Evolutionary conservation across 2,797 vertebrate genomes (phyloP), one percentile per base, ranked within the genome.

Genomic region (Chlorospingus flavigularis): DNA sequence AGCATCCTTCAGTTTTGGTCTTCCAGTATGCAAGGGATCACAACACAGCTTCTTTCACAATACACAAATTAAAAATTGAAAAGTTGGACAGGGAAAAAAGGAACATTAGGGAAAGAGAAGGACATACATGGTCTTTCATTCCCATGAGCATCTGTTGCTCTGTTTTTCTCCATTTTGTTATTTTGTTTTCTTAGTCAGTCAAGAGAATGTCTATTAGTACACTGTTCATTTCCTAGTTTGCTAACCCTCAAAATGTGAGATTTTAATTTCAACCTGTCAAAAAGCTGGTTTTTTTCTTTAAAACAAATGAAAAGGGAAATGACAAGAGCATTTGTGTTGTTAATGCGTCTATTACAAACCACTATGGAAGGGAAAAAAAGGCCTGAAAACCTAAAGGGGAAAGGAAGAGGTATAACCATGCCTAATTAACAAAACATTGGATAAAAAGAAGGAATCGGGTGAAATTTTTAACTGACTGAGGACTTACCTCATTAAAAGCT

Each of bases 91-190:
- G 3, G 14, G 23, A 21, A 42, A 40, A 23, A 7, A 19, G 11
- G 3, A 51, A 33, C 0, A 0, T 5, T 7, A n/a, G 6, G 3
- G 4, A 23, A 72, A 75, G 17, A 25, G 21, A 60, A 78, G 4
- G 28, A 57, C 11, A 19, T 10, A 50, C n/a, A 16, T 0, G 0
- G 6, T 42, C 21, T 72, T 84, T 60, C 51, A 60, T 24, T 84
- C 13, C 11, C 5, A 11, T 35, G n/a, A 28, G 9, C 35, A 20
- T 20, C 40, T 88, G 7, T 28, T 78, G 19, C 7, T 71, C 23
- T 33, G 7, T 12, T 83, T 91, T 72, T 53, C 20, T 82, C 20
- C 10, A n/a, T 55, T 50, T 26, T 78, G 88, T 72, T 12, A 50
- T 81, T 91, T 86, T 62, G 35, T 7, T 60, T 71, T 65, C 33